Evolutionary conservation across 2,888 invertebrate species (phyloP), one percentile per base, ranked within the genome.

Genomic region (Strigamia transsilvanica): DNA sequence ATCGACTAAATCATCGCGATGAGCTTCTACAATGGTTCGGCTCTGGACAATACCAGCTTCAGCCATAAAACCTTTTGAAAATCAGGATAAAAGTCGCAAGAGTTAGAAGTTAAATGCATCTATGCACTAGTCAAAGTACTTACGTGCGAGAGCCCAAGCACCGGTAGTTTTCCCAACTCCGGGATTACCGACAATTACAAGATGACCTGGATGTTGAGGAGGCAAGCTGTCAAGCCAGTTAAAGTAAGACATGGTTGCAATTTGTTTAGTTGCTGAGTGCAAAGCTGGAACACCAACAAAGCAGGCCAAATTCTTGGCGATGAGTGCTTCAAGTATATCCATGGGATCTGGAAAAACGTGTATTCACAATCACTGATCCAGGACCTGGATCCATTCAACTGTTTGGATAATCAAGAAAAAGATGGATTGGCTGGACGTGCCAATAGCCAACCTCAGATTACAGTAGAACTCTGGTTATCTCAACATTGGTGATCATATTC

Each of bases 1-100:
- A n/a, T 61, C 80, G 18, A 80, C 46, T 9, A 80, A 41, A 46
- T 80, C 80, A 42, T 80, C 80, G 18, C 80, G 34, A 9, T 80
- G 80, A 12, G 80, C 80, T 56, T 80, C 56, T 1, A 61, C 21
- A 27, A 80, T 41, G 9, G 32, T 56, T 10, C 51, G n/a, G 23
- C 80, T 80, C 10, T 46, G 21, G 2, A 80, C 51, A 18, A 80
- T 41, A 10, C 46, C 42, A 9, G 80, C 42, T 51, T 80, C 80
- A 32, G 80, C 61, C 61, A 80, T 13, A 32, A 80, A 56, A 1
- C 61, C 80, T 56, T 18, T 18, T 5, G 10, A 61, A 61, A 18
- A 18, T 6, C 2, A n/a, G n/a, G n/a, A n/a, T n/a, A n/a, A n/a
- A n/a, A n/a, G n/a, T n/a, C n/a, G n/a, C n/a, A n/a, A n/a, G n/a